A percentile compares a stretch with the other conserved stretches of the same genome.
Conservation (phyloP, 2,797 vertebrate species). For the Sebastes taczanowskii region DNA sequence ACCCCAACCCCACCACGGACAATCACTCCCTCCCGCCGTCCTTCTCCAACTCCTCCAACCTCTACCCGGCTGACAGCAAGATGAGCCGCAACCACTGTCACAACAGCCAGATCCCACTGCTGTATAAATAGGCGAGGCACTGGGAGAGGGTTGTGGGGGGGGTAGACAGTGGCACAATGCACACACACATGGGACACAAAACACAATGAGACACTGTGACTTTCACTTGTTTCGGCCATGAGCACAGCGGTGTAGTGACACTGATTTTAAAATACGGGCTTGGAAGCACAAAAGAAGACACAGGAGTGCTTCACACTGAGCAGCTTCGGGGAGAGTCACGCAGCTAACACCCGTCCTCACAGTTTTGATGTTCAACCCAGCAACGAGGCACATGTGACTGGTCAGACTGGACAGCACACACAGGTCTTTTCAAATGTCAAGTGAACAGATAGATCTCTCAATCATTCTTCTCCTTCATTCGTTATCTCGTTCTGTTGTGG, state of each 20-base stretch:
- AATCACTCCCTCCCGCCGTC: slow-evolving; percentile 84
- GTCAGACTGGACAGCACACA: slow-evolving; percentile 22
- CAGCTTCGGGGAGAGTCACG: slow-evolving; percentile 38
- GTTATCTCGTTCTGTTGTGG: slow-evolving; percentile 52
- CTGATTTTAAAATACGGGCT: slow-evolving; percentile 35
- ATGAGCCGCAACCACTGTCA: slow-evolving; percentile 93
- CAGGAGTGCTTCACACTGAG: slow-evolving; percentile 36
- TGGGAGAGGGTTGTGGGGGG: neutral
- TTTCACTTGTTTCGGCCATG: slow-evolving; percentile 50
- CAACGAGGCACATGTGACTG: neutral
- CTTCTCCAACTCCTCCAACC: slow-evolving; percentile 85
- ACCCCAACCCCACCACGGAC: slow-evolving; percentile 80
- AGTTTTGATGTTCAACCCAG: slow-evolving; percentile 28
- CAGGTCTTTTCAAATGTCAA: slow-evolving; percentile 6
- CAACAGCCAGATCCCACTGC: slow-evolving; percentile 91
- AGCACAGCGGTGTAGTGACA: slow-evolving; percentile 56
- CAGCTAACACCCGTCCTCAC: slow-evolving; percentile 52
- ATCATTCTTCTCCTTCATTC: slow-evolving; percentile 33
- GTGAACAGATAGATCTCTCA: neutral
- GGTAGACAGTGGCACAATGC: neutral
- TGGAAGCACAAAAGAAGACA: slow-evolving; percentile 44
- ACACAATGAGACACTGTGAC: slow-evolving; percentile 67
- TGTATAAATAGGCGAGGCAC: slow-evolving; percentile 86
- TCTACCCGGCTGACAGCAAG: slow-evolving; percentile 88
- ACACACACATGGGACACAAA: slow-evolving; percentile 33